Evolutionary conservation across 2,797 vertebrate species (phyloP).

Genomic region (Poeciliopsis turneri): DNA sequence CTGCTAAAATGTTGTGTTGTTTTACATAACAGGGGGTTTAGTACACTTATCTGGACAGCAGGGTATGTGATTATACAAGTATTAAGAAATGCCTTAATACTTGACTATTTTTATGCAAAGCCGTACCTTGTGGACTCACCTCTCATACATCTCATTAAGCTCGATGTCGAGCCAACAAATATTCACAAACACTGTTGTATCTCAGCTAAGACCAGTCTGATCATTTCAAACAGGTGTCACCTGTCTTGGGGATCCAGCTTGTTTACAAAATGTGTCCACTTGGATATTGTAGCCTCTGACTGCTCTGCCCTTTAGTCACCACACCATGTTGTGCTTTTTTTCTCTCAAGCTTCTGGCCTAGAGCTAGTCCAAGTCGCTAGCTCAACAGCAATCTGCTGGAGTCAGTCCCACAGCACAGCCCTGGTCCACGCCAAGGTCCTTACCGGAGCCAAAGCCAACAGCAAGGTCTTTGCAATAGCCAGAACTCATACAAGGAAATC

Average conservation of each 20-base stretch:
- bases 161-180: neutral
- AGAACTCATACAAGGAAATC: neutral
- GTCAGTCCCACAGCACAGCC: slow-evolving; percentile 3
- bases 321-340: neutral
- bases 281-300: neutral
- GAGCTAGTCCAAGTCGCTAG: neutral
- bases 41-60: neutral
- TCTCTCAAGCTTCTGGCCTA: neutral
- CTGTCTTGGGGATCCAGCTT: neutral
- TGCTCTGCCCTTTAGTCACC: neutral
- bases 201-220: neutral
- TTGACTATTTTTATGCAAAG: slow-evolving; percentile 2
- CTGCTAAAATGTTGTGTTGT: neutral
- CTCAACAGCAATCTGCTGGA: slow-evolving; percentile 7
- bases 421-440: slow-evolving; percentile 3
- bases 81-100: no score
- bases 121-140: neutral
- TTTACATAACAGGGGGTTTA: neutral
- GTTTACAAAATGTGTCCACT: slow-evolving; percentile 2
- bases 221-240: slow-evolving; percentile 1
- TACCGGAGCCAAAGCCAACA: neutral
- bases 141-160: neutral
- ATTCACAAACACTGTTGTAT: neutral
- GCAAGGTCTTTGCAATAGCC: neutral
- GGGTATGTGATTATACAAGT: neutral